Evolutionary conservation across 2,113 vertebrate species (phyloP).

Genomic region (Osmerus eperlanus): DNA sequence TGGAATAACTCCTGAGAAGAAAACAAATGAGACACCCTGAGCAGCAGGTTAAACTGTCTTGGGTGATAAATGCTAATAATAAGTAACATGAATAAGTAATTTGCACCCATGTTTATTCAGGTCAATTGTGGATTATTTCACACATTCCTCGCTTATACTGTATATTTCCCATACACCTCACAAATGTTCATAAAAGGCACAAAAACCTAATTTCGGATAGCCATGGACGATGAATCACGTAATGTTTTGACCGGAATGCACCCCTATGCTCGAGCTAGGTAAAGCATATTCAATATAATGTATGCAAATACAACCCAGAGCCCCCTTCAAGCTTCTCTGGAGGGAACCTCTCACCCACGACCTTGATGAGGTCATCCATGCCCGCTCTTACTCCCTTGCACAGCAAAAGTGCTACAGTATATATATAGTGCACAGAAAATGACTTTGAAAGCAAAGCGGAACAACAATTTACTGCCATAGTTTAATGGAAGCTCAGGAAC

Average conservation of each 20-base stretch:
- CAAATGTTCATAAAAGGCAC: too few relatives aligned
- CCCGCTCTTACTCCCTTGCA: conserved; percentile 23
- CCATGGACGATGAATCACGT: too few relatives aligned
- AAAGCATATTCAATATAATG: conserved; percentile 38
- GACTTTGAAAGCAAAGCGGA: conserved; percentile 39
- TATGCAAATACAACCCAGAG: conserved; percentile 48
- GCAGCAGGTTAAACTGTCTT: too few relatives aligned
- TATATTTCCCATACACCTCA: too few relatives aligned
- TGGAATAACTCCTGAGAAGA: too few relatives aligned
- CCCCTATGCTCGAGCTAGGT: conserved; percentile 6
- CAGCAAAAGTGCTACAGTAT: conserved; percentile 5
- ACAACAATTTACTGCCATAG: conserved; percentile 41
- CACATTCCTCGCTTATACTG: too few relatives aligned
- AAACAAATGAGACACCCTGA: too few relatives aligned
- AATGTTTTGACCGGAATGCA: neutral
- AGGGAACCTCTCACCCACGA: conserved; percentile 39
- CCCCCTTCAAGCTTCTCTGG: conserved; percentile 26
- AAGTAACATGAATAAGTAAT: too few relatives aligned
- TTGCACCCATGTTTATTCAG: too few relatives aligned
- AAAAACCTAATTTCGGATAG: too few relatives aligned
- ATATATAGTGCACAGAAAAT: conserved; percentile 43
- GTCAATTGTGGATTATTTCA: too few relatives aligned
- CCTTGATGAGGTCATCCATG: conserved; percentile 47
- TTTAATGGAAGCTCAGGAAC: conserved; percentile 32
- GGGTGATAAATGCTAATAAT: too few relatives aligned